phyloP scores from a whole-genome alignment of 2,888 invertebrate species.

The Nemoura dubitans region DNA sequence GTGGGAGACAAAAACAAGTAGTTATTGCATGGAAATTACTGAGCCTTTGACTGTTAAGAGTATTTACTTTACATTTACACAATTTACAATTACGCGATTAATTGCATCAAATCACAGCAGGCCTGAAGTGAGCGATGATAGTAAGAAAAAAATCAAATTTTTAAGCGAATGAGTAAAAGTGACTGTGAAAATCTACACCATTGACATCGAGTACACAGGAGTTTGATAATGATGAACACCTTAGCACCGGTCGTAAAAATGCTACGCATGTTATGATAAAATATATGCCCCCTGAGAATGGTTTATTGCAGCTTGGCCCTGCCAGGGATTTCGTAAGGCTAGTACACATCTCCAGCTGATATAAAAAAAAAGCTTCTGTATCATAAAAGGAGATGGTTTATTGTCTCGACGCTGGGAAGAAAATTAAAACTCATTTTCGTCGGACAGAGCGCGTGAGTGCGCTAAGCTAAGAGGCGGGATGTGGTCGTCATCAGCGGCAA shows the following conservation, averaged over 20 bases:
- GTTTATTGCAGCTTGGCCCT: not conserved
- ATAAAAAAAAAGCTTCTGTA: conserved; percentile 23
- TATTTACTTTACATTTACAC: too few species aligned
- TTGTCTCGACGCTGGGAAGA: conserved; percentile 10
- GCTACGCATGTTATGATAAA: conserved; percentile 17
- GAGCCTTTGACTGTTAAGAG: not conserved
- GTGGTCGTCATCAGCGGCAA: not conserved
- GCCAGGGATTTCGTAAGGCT: not conserved
- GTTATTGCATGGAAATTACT: not conserved
- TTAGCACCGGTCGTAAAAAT: conserved; percentile 36
- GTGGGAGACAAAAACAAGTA: not conserved
- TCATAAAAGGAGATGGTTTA: conserved; percentile 1
- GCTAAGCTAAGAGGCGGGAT: not conserved
- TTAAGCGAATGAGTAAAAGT: not conserved
- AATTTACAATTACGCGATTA: not conserved
- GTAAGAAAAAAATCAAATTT: not conserved
- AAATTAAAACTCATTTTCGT: conserved; percentile 29
- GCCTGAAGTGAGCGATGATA: too few species aligned
- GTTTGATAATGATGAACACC: conserved; percentile 31
- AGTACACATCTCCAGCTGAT: not conserved
- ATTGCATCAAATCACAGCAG: not conserved
- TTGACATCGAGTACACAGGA: not conserved
- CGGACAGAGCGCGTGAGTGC: not conserved
- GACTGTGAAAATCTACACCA: not conserved
- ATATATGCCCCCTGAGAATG: not conserved